These are phyloP conservation scores for Eumacrocentrus americanus DNA, from an alignment of 2,888 invertebrate genomes.

Conservation along the genomic window DNA sequence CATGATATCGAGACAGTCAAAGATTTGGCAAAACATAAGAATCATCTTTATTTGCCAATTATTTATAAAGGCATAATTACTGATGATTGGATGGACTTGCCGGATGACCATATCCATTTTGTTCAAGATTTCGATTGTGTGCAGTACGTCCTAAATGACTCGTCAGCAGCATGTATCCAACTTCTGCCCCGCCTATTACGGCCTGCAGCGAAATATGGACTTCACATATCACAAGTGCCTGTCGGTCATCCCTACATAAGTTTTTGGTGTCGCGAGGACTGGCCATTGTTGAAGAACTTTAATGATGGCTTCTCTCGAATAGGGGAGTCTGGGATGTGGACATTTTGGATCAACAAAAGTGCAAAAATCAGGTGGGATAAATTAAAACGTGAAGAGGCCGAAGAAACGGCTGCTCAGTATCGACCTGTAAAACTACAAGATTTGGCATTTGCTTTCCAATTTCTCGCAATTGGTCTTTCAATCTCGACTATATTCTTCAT, in stretches of 20 bases:
- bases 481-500: too few species aligned
- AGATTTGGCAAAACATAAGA: neutral
- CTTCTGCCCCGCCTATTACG: accelerated
- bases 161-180: neutral
- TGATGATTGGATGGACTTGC: neutral
- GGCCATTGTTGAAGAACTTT: neutral
- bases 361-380: too few species aligned
- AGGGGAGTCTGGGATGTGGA: neutral
- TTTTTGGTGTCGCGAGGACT: neutral
- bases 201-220: neutral
- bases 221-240: neutral
- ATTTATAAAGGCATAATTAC: neutral
- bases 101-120: neutral
- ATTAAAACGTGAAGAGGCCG: neutral
- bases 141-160: neutral
- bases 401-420: neutral
- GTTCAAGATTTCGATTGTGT: neutral
- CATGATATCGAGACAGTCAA: neutral
- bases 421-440: neutral
- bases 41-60: neutral
- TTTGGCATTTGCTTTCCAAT: neutral
- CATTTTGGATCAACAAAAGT: neutral
- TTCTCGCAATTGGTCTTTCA: neutral
- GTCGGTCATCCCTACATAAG: neutral
- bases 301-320: neutral